A percentile compares a stretch with the other conserved stretches of the same genome.
phyloP scores from a whole-genome alignment of 30 jellyfish, hydroid and myxozoan genomes.

The Hydra vulgaris region DNA sequence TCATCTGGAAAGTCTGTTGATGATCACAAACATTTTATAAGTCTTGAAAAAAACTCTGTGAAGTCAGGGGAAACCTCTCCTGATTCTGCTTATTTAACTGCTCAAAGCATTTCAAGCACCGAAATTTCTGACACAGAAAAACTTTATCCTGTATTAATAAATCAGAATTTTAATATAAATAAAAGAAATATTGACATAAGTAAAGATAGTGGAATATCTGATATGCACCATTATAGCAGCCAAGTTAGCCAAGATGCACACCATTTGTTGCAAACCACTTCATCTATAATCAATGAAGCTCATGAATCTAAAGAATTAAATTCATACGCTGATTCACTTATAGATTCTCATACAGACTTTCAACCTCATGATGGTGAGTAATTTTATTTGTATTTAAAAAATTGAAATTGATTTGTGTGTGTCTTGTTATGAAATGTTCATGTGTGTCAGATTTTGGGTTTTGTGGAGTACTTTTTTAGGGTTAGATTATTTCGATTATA shows the following conservation, averaged over 20 bases:
- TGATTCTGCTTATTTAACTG: neutral
- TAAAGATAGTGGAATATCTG: constrained; percentile 90
- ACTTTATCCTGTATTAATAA: neutral
- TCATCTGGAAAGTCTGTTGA: neutral
- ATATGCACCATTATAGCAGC: constrained; percentile 19
- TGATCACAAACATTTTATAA: neutral
- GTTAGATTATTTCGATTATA: too few species aligned
- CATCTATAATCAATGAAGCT: constrained; percentile 70
- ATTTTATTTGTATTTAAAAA: too few species aligned
- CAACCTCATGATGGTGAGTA: neutral
- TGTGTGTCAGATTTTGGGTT: too few species aligned
- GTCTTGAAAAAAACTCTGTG: neutral
- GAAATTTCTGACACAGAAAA: neutral
- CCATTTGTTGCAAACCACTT: constrained; percentile 16
- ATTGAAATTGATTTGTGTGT: too few species aligned
- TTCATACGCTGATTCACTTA: too few species aligned
- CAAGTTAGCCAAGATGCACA: constrained; percentile 1
- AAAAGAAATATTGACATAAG: constrained; percentile 31
- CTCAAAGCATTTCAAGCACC: too few species aligned
- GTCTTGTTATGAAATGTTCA: too few species aligned
- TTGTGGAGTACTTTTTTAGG: too few species aligned
- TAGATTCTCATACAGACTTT: too few species aligned
- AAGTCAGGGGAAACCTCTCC: neutral
- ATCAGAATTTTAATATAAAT: neutral
- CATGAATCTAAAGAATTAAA: constrained; percentile 40